Percentiles rank a stretch among this genome's conserved stretches.
These are phyloP conservation scores for Pemphigus obesinymphae DNA, from an alignment of 1,140 invertebrate genomes.

Conservation along the genomic window DNA sequence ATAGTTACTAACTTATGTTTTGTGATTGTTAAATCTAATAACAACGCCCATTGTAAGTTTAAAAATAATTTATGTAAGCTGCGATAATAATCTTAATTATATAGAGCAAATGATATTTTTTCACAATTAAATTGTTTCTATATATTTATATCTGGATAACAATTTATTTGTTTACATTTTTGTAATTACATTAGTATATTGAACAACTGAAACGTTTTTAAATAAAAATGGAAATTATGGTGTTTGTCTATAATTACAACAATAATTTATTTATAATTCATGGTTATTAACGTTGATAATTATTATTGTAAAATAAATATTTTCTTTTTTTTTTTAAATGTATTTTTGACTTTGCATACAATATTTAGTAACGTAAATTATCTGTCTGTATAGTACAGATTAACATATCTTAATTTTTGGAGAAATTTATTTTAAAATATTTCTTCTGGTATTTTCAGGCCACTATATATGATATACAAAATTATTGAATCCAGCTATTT, in stretches of 20 bases:
- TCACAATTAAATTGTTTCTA: neutral
- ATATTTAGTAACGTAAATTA: neutral
- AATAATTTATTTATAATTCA: neutral
- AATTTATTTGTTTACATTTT: neutral
- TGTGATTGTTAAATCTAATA: conserved; percentile 23
- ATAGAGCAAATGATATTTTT: conserved; percentile 8
- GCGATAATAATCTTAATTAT: neutral
- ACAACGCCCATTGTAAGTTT: conserved; percentile 20
- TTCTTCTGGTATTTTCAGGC: neutral
- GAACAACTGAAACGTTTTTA: neutral
- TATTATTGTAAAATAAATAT: neutral
- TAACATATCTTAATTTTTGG: neutral
- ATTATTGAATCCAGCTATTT: neutral
- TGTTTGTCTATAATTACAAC: neutral
- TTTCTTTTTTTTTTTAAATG: neutral
- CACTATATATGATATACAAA: neutral
- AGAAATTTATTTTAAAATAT: neutral
- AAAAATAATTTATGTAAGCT: neutral
- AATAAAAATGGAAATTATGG: neutral
- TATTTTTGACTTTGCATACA: neutral
- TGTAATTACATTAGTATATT: conserved; percentile 2
- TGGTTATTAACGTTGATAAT: neutral
- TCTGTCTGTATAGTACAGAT: neutral
- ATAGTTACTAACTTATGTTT: conserved; percentile 28
- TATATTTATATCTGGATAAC: neutral